phyloP scores from a whole-genome alignment of 1,140 invertebrate genomes.

The Holotrichia oblita region DNA sequence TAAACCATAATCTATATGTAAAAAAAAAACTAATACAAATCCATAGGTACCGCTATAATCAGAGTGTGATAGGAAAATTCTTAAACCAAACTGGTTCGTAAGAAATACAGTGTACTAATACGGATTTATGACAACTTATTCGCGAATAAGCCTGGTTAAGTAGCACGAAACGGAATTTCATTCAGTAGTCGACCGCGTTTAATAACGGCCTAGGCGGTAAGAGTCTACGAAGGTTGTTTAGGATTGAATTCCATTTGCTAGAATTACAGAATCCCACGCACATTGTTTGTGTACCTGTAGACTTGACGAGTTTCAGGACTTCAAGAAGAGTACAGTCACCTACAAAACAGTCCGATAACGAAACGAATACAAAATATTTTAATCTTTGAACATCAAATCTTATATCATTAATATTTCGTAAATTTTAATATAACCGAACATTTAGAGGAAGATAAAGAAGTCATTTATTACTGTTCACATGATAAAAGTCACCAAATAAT shows the following conservation, averaged over 20 bases:
- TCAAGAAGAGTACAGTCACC: too few relatives aligned
- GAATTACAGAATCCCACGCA: slow-evolving; percentile 19
- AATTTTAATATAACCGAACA: too few relatives aligned
- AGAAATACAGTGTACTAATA: neutral
- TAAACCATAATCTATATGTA: too few relatives aligned
- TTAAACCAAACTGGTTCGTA: neutral
- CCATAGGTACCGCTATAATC: neutral
- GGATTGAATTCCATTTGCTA: neutral
- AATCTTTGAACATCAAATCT: too few relatives aligned
- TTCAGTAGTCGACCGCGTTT: neutral
- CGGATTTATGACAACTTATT: neutral
- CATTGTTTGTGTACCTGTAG: neutral
- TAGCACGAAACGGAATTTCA: slow-evolving; percentile 20
- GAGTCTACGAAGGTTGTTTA: neutral
- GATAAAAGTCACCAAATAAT: too few relatives aligned
- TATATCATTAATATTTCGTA: too few relatives aligned
- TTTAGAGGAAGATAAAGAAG: too few relatives aligned
- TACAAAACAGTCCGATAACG: too few relatives aligned
- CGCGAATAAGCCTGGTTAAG: slow-evolving; percentile 11
- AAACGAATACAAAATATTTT: too few relatives aligned
- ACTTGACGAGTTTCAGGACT: neutral
- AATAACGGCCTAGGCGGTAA: neutral
- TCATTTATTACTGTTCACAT: too few relatives aligned
- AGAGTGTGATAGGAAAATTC: neutral
- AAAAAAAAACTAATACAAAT: too few relatives aligned